Percentiles rank a stretch among this genome's conserved stretches.
phyloP scores from a whole-genome alignment of 2,113 vertebrate species.

The Paedocypris sp. region DNA sequence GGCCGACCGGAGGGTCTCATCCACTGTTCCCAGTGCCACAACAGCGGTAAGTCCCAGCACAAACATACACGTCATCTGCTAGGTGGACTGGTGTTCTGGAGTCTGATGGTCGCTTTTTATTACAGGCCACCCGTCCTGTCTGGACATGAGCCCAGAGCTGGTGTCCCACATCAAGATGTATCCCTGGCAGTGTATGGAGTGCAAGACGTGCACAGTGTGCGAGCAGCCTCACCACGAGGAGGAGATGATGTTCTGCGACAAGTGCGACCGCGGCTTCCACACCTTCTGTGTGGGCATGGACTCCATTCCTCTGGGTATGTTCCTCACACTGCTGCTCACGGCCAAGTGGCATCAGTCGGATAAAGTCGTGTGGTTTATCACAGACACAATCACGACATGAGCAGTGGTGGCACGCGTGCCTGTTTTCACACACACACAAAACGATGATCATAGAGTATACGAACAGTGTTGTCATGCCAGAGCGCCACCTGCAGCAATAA shows the following conservation, averaged over 20 bases:
- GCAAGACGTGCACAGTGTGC: conserved; percentile 92
- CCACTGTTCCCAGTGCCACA: conserved; percentile 98
- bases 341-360: too few relatives aligned
- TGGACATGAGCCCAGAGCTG: conserved; percentile 86
- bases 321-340: too few relatives aligned
- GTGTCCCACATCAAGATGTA: conserved; percentile 91
- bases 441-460: too few relatives aligned
- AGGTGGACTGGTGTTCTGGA: too few relatives aligned
- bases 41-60: conserved; percentile 81
- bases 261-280: conserved; percentile 94
- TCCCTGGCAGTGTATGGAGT: conserved; percentile 98
- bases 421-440: too few relatives aligned
- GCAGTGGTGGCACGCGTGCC: neutral
- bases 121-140: conserved; percentile 93
- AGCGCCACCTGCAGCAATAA: too few relatives aligned
- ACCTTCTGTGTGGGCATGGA: conserved; percentile 95
- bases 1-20: conserved; percentile 91
- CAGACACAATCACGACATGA: too few relatives aligned
- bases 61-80: too few relatives aligned
- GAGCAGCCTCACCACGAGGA: conserved; percentile 96
- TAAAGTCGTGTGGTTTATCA: too few relatives aligned
- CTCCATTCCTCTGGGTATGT: conserved; percentile 83
- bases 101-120: conserved; percentile 55
- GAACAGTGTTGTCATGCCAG: too few relatives aligned
- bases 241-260: conserved; percentile 99